Base-by-base conservation (phyloP, 2,888 invertebrate genomes). In the Drosophila imparisetae region DNA sequence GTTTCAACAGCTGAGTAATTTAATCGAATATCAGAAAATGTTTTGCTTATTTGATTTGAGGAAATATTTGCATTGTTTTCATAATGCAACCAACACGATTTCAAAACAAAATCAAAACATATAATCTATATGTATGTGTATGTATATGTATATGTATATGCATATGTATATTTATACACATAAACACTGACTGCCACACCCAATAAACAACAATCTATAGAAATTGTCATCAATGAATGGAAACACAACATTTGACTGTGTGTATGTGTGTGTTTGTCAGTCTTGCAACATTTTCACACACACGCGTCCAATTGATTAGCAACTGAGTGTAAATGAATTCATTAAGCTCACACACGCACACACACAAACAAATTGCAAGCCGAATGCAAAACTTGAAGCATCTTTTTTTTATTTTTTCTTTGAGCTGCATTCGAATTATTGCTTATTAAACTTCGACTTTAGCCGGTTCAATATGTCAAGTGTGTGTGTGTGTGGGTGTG, bases 301-400 rank as follows among this genome's bases (percentile, higher is more conserved):
- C 30, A 49, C 80, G 75, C 75, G 89, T 85, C 83, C 86, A 87
- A 85, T 86, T 89, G 86, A 89, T 86, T 86, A 86, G 86, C 89
- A 83, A 54, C 53, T 57, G 63, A 63, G 85, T 85, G 86, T 83
- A 75, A 87, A 89, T 86, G 86, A 83, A 76, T 85, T 83, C 70
- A 87, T 88, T 86, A 87, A 77, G 70, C 70, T 42, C 42, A 13
- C 15, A 53, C 21, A 52, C 4, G 18, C 3, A 36, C 3, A 53
- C 7, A 27, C 18, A n/a, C 42, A 36, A 53, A 30, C 52, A 49
- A 78, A 67, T 50, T 74, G 75, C 77, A 77, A 54, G 50, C 34
- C 48, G 27, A 63, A 63, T 66, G 80, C 80, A 78, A 63, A 58
- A 52, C 50, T 40, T 49, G 52, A 42, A 18, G 55, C 36, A 18